Percentiles rank a stretch among this genome's conserved stretches.
Evolutionary conservation across 1,140 invertebrate genomes (phyloP).

Genomic region (Aphelenchoides avenae): DNA sequence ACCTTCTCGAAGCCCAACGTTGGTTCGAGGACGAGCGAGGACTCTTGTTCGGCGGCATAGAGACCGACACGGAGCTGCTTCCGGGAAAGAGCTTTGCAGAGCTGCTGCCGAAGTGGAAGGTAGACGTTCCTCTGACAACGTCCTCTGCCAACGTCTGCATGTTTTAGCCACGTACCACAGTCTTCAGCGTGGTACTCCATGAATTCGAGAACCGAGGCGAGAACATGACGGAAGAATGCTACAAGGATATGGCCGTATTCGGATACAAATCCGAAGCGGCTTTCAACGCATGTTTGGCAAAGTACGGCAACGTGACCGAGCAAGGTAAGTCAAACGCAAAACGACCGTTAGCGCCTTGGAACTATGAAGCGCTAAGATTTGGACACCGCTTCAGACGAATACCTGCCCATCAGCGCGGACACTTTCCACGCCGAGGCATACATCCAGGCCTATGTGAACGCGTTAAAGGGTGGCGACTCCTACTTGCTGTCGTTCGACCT

Average conservation of each 20-base stretch:
- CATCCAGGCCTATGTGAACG: constrained; percentile 20
- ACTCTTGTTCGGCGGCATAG: constrained; percentile 5
- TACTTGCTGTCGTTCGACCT: constrained; percentile 22
- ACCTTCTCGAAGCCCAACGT: not conserved
- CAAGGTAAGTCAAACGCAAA: not conserved
- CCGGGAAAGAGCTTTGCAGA: constrained; percentile 8
- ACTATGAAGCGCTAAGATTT: not conserved
- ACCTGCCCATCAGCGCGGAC: constrained; percentile 17
- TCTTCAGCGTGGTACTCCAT: not conserved
- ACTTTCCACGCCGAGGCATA: constrained; percentile 30
- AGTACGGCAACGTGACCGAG: too few relatives aligned
- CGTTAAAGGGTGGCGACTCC: constrained; percentile 12
- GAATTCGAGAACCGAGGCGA: too few relatives aligned
- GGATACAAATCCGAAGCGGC: too few relatives aligned
- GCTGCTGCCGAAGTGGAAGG: constrained; percentile 22
- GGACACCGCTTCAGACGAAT: not conserved
- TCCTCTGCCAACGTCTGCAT: too few relatives aligned
- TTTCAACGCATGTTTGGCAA: too few relatives aligned
- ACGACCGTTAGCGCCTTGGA: not conserved
- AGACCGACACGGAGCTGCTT: constrained; percentile 16
- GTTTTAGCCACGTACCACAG: not conserved
- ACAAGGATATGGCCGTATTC: too few relatives aligned
- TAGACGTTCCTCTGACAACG: too few relatives aligned
- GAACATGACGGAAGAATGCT: too few relatives aligned
- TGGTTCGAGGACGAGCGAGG: not conserved